Conservation (phyloP, 2,888 invertebrate genomes). For the Sylvicola cinctus region DNA sequence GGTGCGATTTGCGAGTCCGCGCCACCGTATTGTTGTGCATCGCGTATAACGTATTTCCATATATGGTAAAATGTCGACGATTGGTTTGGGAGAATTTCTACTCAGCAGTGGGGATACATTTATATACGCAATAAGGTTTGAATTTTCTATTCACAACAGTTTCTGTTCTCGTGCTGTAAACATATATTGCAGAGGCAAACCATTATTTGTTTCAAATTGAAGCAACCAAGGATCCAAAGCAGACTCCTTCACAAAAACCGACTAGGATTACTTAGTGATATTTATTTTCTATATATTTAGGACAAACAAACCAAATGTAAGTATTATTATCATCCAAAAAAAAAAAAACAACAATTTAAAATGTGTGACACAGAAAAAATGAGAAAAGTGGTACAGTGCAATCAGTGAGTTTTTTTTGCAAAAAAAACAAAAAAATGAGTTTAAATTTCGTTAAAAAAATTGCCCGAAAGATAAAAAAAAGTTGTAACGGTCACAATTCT, state of each 20-base stretch:
- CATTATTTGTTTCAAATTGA: conserved; percentile 1
- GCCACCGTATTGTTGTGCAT: neutral
- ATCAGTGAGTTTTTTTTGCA: neutral
- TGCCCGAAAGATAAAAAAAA: too few species aligned
- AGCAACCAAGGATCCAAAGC: conserved; percentile 1
- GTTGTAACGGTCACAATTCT: too few species aligned
- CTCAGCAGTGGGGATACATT: conserved; percentile 3
- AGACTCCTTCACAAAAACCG: neutral
- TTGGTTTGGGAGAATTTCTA: conserved; percentile 2
- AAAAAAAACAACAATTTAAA: neutral
- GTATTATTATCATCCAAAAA: neutral
- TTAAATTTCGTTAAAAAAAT: too few species aligned
- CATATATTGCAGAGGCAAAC: neutral
- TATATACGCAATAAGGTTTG: conserved; percentile 3
- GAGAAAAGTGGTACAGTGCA: neutral
- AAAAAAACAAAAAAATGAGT: neutral
- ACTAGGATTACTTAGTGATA: conserved; percentile 3
- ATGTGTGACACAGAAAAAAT: neutral
- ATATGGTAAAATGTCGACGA: conserved; percentile 3
- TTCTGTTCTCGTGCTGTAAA: conserved; percentile 3
- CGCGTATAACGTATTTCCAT: conserved; percentile 4
- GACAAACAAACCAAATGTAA: conserved; percentile 4
- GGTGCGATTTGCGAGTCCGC: too few species aligned
- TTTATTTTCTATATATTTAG: conserved; percentile 3
- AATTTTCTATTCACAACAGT: conserved; percentile 2